Conservation (phyloP, 1,140 invertebrate species). For the Papilio helenus region DNA sequence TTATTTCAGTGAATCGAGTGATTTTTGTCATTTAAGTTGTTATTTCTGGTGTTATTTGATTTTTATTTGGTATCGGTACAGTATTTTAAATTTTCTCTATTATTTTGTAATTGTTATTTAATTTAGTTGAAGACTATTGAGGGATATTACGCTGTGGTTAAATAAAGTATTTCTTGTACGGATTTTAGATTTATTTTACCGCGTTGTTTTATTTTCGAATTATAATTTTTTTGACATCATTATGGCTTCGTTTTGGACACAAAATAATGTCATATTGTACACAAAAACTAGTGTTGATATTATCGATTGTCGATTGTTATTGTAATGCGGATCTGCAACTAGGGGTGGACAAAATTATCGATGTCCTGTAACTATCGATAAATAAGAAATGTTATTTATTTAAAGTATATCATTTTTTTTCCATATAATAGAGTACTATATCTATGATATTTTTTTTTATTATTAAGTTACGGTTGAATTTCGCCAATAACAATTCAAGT, state of each 20-base stretch:
- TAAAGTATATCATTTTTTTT: background rate
- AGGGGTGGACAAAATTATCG: background rate
- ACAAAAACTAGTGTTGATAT: conserved; percentile 23
- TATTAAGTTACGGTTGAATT: no score
- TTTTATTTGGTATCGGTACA: background rate
- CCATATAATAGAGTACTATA: background rate
- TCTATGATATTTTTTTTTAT: no score
- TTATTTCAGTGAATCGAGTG: background rate
- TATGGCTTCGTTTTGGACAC: background rate
- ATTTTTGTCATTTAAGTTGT: background rate
- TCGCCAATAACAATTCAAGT: no score
- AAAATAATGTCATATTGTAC: background rate
- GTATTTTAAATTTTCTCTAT: background rate
- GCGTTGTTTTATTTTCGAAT: background rate
- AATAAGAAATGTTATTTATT: background rate
- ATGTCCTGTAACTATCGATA: background rate
- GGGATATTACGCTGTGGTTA: background rate
- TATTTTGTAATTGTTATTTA: background rate
- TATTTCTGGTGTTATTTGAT: background rate
- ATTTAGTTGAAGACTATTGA: background rate
- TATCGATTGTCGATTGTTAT: background rate
- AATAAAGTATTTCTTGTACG: background rate
- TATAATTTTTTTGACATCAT: background rate
- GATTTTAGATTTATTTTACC: background rate
- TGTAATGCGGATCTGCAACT: conserved; percentile 1